Conservation (phyloP, 2,113 vertebrate species). For the Pitta sordida region DNA sequence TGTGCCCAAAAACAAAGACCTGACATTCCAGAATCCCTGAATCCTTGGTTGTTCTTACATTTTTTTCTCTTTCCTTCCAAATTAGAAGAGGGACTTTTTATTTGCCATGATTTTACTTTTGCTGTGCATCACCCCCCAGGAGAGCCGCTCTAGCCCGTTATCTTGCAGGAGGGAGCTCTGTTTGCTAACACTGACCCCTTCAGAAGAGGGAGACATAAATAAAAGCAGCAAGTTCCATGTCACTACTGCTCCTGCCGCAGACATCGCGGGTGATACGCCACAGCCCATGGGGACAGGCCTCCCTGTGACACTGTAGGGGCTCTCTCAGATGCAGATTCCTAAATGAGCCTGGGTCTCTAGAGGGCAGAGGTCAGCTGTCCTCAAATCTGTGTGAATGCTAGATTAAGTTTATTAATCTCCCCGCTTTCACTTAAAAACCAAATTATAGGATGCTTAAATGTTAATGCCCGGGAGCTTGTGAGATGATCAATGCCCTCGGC, state of each 20-base stretch:
- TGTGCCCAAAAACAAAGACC: neutral
- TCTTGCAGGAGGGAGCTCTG: slow-evolving; percentile 2
- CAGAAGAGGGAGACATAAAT: neutral
- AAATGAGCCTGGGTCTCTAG: slow-evolving; percentile 38
- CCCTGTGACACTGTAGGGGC: neutral
- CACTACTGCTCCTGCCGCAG: neutral
- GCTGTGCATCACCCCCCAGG: neutral
- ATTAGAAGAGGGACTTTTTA: neutral
- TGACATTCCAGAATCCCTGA: neutral
- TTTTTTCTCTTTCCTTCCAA: neutral
- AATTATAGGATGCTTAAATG: slow-evolving; percentile 26
- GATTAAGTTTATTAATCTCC: slow-evolving; percentile 62
- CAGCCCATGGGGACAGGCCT: neutral
- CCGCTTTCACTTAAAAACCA: slow-evolving; percentile 54
- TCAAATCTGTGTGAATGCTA: slow-evolving; percentile 20
- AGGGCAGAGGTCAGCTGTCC: slow-evolving; percentile 58
- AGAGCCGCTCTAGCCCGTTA: neutral
- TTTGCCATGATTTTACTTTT: neutral
- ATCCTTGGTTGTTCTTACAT: no score
- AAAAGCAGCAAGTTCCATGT: neutral
- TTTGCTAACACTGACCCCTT: neutral
- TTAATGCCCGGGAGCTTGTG: neutral
- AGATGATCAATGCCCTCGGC: neutral
- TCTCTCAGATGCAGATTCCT: slow-evolving; percentile 13
- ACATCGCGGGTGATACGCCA: neutral